phyloP scores from a whole-genome alignment of 2,113 vertebrate genomes.

The Channa maculata region DNA sequence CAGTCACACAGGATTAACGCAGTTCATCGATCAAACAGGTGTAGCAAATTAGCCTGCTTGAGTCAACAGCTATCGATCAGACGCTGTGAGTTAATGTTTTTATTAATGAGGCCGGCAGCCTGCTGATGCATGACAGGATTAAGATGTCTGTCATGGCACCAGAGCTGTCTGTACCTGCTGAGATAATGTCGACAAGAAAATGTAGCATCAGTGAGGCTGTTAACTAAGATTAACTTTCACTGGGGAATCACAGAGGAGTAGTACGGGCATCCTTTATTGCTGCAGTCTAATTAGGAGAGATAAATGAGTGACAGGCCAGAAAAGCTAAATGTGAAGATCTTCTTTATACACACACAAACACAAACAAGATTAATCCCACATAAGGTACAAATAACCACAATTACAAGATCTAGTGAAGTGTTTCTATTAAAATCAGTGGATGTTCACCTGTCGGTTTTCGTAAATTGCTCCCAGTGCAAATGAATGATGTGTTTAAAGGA shows the following conservation, averaged over 20 bases:
- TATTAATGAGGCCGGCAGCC: constrained; percentile 56
- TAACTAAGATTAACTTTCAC: constrained; percentile 20
- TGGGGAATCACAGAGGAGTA: not conserved
- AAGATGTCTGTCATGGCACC: not conserved
- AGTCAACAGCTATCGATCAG: constrained; percentile 64
- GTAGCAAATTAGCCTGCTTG: constrained; percentile 36
- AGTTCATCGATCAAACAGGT: constrained; percentile 51
- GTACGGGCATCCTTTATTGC: not conserved
- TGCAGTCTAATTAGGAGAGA: constrained; percentile 13
- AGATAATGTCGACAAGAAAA: constrained; percentile 23
- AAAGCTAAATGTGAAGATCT: not conserved
- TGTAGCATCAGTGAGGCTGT: constrained; percentile 11
- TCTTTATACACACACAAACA: not conserved
- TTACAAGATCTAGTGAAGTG: not conserved
- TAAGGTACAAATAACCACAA: not conserved
- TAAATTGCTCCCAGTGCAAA: not conserved
- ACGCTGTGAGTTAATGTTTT: constrained; percentile 43
- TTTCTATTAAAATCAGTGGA: not conserved
- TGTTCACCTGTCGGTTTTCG: not conserved
- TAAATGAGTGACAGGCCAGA: constrained; percentile 1
- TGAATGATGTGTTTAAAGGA: not conserved
- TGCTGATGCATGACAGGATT: constrained; percentile 23
- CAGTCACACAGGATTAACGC: constrained; percentile 48
- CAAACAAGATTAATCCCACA: not conserved
- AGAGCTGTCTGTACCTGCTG: constrained; percentile 23